phyloP scores from a whole-genome alignment of 2,113 vertebrate genomes.

The Vidua macroura region DNA sequence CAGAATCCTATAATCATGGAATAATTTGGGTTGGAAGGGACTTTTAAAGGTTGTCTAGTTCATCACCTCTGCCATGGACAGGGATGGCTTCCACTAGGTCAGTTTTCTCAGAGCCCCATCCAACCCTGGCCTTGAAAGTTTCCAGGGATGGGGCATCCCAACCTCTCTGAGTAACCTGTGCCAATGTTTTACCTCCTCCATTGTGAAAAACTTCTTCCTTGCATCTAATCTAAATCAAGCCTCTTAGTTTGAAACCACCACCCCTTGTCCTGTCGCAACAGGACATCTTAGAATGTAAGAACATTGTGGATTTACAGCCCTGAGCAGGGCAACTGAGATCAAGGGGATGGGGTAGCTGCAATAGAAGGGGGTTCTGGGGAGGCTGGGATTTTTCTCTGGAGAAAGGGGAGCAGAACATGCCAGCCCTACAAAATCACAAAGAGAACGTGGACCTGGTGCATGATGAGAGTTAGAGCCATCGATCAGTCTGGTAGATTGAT shows the following conservation, averaged over 20 bases:
- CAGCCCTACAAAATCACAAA: neutral
- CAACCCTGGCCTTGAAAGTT: neutral
- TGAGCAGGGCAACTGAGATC: neutral
- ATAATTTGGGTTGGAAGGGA: neutral
- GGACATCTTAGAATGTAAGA: neutral
- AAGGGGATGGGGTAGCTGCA: neutral
- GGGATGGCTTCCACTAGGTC: neutral
- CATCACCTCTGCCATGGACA: neutral
- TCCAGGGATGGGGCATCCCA: neutral
- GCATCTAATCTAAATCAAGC: neutral
- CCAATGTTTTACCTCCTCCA: neutral
- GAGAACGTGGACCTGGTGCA: neutral
- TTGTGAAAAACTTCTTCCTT: neutral
- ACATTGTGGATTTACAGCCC: neutral
- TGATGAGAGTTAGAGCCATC: neutral
- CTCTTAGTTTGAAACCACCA: neutral
- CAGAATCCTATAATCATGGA: neutral
- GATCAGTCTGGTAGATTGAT: neutral
- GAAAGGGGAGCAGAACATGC: neutral
- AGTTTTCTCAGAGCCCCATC: neutral
- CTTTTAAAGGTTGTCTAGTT: neutral
- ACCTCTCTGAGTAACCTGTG: neutral
- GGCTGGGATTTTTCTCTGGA: neutral
- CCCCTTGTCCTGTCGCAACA: neutral
- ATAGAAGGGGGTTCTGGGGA: neutral